phyloP scores from a whole-genome alignment of 2,888 invertebrate species.

The Mycalesis mineus region DNA sequence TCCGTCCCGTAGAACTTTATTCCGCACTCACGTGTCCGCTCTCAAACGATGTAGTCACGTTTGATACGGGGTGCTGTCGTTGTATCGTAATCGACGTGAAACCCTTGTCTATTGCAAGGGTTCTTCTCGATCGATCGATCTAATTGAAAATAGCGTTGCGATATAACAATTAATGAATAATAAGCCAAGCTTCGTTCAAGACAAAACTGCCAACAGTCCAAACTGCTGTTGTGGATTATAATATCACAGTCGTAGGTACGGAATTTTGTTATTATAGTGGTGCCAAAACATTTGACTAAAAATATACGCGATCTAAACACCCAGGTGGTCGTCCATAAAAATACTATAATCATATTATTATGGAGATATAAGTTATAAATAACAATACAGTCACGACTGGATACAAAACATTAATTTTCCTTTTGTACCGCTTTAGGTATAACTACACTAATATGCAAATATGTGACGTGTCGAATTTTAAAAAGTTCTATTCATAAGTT shows the following conservation, averaged over 20 bases:
- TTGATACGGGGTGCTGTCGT: not conserved
- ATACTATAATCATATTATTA: not conserved
- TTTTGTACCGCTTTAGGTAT: slow-evolving; percentile 8
- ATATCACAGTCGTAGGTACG: too few relatives aligned
- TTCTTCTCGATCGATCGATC: too few relatives aligned
- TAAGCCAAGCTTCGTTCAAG: too few relatives aligned
- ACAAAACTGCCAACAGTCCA: too few relatives aligned
- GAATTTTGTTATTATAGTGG: too few relatives aligned
- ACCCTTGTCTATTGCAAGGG: too few relatives aligned
- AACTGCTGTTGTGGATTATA: too few relatives aligned
- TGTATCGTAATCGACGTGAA: too few relatives aligned
- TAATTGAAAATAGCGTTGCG: too few relatives aligned
- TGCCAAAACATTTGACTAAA: not conserved
- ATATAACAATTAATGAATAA: too few relatives aligned
- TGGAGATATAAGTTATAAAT: not conserved
- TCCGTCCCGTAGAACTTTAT: too few relatives aligned
- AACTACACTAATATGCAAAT: slow-evolving; percentile 16
- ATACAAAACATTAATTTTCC: slow-evolving; percentile 5
- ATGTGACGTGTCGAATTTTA: slow-evolving; percentile 22
- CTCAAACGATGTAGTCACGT: not conserved
- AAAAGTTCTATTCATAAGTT: slow-evolving; percentile 24
- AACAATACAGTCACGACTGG: slow-evolving; percentile 2
- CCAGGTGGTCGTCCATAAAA: not conserved
- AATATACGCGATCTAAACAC: not conserved
- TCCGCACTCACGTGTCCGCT: not conserved